phyloP scores from a whole-genome alignment of 1,140 invertebrate genomes.

The Myzus persicae region DNA sequence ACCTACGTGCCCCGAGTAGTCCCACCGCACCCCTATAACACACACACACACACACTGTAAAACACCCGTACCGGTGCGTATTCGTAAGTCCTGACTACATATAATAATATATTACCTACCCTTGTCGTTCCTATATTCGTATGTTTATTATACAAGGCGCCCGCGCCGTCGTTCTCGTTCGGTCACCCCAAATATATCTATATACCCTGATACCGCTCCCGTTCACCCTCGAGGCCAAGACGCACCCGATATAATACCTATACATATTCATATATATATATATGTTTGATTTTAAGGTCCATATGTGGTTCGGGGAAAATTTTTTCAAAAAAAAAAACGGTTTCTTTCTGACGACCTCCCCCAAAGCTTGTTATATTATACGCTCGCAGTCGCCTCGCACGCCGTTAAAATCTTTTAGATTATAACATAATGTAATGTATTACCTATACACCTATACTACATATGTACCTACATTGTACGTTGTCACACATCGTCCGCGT shows the following conservation, averaged over 20 bases:
- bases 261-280: not conserved
- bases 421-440: not conserved
- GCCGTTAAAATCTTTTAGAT: not conserved
- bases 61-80: not conserved
- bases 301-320: slow-evolving; percentile 29
- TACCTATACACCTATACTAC: not conserved
- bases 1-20: not conserved
- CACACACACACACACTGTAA: too few species aligned
- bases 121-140: not conserved
- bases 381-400: not conserved
- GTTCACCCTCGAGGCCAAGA: not conserved
- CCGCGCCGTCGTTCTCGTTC: not conserved
- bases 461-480: not conserved
- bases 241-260: not conserved
- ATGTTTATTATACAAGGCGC: not conserved
- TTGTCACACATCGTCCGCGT: not conserved
- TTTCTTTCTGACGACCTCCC: slow-evolving; percentile 8
- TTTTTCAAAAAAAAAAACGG: slow-evolving; percentile 41
- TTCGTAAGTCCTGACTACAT: not conserved
- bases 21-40: not conserved
- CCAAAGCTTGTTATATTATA: not conserved
- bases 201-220: not conserved
- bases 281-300: not conserved
- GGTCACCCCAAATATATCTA: not conserved
- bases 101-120: slow-evolving; percentile 16